These are phyloP conservation scores for Hermetia illucens DNA, from an alignment of 1,140 invertebrate species.

Conservation along the genomic window DNA sequence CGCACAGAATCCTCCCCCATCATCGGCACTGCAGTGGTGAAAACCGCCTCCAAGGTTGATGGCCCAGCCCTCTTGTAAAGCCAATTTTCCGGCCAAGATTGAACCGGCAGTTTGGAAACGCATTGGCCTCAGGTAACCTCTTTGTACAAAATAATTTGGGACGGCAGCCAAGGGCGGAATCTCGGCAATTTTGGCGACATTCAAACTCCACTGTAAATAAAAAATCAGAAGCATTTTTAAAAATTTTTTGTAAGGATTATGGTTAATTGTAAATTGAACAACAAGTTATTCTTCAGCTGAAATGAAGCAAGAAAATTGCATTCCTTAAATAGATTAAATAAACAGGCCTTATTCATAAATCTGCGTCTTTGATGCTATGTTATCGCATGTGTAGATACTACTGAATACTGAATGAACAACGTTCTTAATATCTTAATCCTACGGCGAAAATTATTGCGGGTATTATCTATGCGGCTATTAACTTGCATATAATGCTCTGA, in stretches of 20 bases:
- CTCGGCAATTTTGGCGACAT: conserved; percentile 66
- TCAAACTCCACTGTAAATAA: conserved; percentile 55
- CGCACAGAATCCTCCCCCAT: conserved; percentile 74
- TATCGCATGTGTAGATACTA: no score
- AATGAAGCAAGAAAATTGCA: no score
- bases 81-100: conserved; percentile 63
- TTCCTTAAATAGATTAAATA: no score
- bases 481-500: no score
- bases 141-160: conserved; percentile 65
- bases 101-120: conserved; percentile 71
- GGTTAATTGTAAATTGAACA: no score
- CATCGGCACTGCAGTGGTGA: conserved; percentile 57
- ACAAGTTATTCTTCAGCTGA: no score
- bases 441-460: no score
- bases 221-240: conserved; percentile 6
- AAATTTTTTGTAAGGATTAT: conserved; percentile 4
- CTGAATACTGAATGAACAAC: no score
- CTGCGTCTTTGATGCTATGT: no score
- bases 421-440: no score
- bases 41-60: conserved; percentile 75
- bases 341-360: no score
- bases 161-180: conserved; percentile 55
- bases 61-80: conserved; percentile 60
- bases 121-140: conserved; percentile 59
- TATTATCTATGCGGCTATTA: no score